Evolutionary conservation across 2,797 vertebrate genomes (phyloP).

Genomic region (Sylvia borin): DNA sequence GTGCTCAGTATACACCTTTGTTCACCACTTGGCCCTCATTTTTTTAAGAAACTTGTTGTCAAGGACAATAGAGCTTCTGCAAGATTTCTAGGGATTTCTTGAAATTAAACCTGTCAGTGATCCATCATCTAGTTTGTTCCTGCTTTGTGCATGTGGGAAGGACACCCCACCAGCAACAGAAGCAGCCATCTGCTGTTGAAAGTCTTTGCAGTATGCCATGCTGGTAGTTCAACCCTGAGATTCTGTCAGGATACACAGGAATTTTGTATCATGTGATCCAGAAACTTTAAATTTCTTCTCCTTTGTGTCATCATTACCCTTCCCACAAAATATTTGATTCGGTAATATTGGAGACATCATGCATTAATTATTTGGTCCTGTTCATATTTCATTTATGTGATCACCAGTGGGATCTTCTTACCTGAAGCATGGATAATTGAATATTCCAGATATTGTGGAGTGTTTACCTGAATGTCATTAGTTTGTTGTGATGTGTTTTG

Average conservation of each 20-base stretch:
- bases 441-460: background rate
- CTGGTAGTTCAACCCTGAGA: background rate
- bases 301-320: background rate
- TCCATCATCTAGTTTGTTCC: background rate
- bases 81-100: background rate
- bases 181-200: background rate
- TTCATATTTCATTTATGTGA: background rate
- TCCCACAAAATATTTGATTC: background rate
- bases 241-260: background rate
- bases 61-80: background rate
- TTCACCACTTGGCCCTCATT: background rate
- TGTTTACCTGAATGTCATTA: background rate
- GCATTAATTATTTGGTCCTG: background rate
- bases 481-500: background rate
- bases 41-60: background rate
- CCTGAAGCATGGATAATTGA: background rate
- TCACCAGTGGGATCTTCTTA: background rate
- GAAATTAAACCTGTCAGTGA: background rate
- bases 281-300: background rate
- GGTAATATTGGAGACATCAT: background rate
- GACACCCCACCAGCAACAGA: background rate
- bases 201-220: background rate
- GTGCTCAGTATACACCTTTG: background rate
- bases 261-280: background rate
- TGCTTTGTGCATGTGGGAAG: background rate